Conservation (phyloP, 2,113 vertebrate species). For the human (Homo sapiens) region DNA sequence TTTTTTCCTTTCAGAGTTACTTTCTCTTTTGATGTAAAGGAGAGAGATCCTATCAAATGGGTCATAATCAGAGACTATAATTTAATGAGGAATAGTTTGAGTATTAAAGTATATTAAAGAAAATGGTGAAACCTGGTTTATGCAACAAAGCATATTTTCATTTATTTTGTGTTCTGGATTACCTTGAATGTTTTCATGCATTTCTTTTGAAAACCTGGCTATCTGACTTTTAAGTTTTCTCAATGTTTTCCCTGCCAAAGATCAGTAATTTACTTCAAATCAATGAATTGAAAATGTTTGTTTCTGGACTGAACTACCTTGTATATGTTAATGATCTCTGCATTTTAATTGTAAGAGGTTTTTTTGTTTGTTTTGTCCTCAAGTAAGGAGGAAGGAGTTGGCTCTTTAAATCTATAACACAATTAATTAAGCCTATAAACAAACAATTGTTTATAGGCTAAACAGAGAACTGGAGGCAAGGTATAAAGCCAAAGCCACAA, state of each 20-base stretch:
- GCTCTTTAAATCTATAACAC: background rate
- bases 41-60: background rate
- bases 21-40: background rate
- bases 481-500: background rate
- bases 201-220: conserved; percentile 13
- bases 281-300: background rate
- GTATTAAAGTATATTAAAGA: background rate
- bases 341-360: background rate
- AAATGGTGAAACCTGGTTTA: background rate
- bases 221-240: background rate
- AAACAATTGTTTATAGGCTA: background rate
- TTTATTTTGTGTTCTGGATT: background rate
- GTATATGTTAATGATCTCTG: background rate
- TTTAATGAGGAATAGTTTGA: too few relatives aligned
- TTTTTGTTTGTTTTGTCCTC: background rate
- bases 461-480: background rate
- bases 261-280: background rate
- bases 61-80: background rate
- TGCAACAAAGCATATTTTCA: background rate
- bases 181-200: background rate
- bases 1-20: background rate
- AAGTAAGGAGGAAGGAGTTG: background rate
- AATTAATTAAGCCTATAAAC: too few relatives aligned
- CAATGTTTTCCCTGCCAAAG: background rate
- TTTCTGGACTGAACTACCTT: conserved; percentile 30